Base-by-base conservation (phyloP, 2,888 invertebrate species). In the Podabrus alpinus region DNA sequence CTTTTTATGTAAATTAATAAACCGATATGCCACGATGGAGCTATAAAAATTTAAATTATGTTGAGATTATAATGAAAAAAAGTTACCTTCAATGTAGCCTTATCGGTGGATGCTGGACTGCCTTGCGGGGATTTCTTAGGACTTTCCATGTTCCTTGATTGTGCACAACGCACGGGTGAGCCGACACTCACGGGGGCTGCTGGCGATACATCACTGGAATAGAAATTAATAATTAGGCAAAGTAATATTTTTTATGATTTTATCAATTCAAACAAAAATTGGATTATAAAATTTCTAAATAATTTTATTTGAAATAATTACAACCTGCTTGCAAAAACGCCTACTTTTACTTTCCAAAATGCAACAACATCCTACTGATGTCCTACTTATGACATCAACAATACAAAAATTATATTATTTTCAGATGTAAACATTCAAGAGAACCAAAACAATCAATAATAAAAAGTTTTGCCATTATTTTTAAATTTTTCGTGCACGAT, bases 121-220 rank as follows among this genome's bases (percentile, higher is more conserved):
- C 82, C 89, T 86, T 87, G 90, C 86, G 90, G 90, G 87, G 86
- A 90, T 87, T 88, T 90, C 87, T 87, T 89, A 84, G 90, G 89
- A 78, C 91, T 91, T 80, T 91, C 91, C 85, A 88, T 88, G 85
- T 84, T 85, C 86, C 90, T 84, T 75, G 85, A 83, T 81, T 86
- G 87, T 84, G 87, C 87, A 79, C 90, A 86, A 84, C 87, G 88
- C 81, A 90, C 83, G 76, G 86, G 86, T 79, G 87, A 91, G 86
- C 90, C 90, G 86, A 90, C 87, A 88, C 87, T 88, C 88, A 88
- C 87, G 89, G 92, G 88, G 91, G 92, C 88, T 91, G 92, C 91
- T 90, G 92, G 84, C 78, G 86, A 82, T 82, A 85, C 87, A 87
- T 87, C 87, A 90, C 93, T 93, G 89, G 0, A 90, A 90, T 85